A percentile compares a stretch with the other conserved stretches of the same genome.
Conservation (phyloP, 2,113 vertebrate species). For the Chaetops frenatus region DNA sequence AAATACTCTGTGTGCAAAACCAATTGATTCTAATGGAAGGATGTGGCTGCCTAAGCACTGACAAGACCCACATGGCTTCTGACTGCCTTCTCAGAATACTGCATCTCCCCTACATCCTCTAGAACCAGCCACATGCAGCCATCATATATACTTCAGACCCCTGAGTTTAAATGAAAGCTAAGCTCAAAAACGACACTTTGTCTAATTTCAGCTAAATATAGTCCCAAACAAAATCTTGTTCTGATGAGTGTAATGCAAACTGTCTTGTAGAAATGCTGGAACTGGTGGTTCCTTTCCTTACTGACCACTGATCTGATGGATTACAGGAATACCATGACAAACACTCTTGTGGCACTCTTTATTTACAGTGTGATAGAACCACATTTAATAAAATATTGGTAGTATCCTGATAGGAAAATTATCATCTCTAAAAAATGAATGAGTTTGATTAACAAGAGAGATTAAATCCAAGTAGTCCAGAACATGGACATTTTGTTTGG, state of each 20-base stretch:
- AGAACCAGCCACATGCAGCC: neutral
- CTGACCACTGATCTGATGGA: neutral
- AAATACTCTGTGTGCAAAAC: neutral
- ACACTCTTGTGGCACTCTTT: neutral
- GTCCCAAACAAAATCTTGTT: neutral
- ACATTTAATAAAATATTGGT: neutral
- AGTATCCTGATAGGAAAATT: neutral
- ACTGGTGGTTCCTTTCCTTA: neutral
- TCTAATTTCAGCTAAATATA: neutral
- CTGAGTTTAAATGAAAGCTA: neutral
- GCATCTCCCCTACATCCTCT: neutral
- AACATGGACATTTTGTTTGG: neutral
- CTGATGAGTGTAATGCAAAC: neutral
- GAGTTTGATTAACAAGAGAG: neutral
- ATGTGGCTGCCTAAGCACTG: neutral
- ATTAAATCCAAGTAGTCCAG: neutral
- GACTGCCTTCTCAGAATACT: neutral
- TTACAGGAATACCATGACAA: neutral
- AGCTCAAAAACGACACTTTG: neutral
- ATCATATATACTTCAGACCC: neutral
- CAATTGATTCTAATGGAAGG: neutral
- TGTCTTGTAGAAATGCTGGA: neutral
- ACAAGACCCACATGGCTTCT: neutral
- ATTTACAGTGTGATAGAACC: neutral
- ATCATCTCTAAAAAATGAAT: neutral